Percentiles rank a stretch among this genome's conserved stretches.
phyloP scores from a whole-genome alignment of 2,113 vertebrate species.

The Aleadryas rufinucha region DNA sequence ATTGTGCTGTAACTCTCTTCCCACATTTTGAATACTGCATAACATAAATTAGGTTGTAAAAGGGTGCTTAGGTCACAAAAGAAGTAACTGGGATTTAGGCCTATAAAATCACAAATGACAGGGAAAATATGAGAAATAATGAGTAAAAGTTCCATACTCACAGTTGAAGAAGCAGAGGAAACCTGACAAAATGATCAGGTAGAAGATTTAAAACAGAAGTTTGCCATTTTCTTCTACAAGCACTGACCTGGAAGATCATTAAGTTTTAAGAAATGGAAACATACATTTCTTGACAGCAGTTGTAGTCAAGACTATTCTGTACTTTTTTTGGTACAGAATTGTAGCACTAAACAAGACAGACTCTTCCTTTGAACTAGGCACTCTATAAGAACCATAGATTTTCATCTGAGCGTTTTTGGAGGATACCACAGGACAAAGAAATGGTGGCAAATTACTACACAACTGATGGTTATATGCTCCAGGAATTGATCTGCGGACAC shows the following conservation, averaged over 20 bases:
- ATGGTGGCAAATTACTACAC: background rate
- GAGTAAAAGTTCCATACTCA: background rate
- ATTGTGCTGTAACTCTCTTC: background rate
- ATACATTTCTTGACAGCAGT: background rate
- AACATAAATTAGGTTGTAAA: background rate
- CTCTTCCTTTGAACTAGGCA: background rate
- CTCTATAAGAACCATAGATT: background rate
- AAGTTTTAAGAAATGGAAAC: background rate
- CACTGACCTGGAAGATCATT: background rate
- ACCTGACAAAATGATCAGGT: background rate
- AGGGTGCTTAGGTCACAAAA: background rate
- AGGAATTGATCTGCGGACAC: background rate
- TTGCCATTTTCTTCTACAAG: background rate
- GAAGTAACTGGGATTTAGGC: background rate
- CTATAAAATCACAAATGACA: background rate
- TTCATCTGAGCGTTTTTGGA: background rate
- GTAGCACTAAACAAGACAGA: background rate
- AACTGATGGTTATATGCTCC: too few relatives aligned
- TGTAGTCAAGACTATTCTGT: background rate
- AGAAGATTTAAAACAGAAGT: background rate
- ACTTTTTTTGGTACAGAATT: background rate
- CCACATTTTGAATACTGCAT: background rate
- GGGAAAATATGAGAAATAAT: background rate
- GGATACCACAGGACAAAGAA: background rate
- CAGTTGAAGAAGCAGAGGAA: background rate